Conservation (phyloP, 2,113 vertebrate genomes). For the Panthera uncia region DNA sequence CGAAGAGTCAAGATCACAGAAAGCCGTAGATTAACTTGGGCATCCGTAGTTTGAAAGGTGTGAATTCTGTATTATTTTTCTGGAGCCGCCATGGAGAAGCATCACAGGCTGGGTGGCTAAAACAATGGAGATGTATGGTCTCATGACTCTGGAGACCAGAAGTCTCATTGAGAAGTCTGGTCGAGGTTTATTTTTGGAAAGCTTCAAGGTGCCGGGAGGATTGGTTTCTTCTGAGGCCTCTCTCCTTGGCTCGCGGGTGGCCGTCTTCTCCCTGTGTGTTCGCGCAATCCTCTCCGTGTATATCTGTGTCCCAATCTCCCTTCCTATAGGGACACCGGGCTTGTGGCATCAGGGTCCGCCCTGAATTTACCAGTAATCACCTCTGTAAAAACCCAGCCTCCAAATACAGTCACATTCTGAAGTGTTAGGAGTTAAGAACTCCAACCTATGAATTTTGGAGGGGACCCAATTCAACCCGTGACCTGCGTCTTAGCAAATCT, state of each 20-base stretch:
- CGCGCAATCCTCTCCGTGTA: rapidly evolving
- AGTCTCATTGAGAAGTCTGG: neutral
- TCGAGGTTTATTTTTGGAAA: neutral
- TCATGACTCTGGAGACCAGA: neutral
- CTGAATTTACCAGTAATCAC: no score
- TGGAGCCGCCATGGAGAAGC: neutral
- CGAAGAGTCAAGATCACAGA: neutral
- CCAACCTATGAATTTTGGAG: neutral
- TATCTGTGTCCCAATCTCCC: neutral
- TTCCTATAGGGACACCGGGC: no score
- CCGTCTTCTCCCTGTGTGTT: neutral
- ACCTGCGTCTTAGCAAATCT: neutral
- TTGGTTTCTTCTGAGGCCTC: neutral
- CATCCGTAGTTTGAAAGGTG: neutral
- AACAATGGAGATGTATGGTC: neutral
- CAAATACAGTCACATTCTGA: neutral
- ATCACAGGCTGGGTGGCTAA: neutral
- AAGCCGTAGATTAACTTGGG: neutral
- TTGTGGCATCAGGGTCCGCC: rapidly evolving
- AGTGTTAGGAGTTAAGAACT: neutral
- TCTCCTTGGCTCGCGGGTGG: rapidly evolving
- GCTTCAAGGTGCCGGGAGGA: neutral
- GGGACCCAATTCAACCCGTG: rapidly evolving
- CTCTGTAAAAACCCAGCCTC: neutral
- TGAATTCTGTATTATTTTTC: neutral